Evolutionary conservation across 2,888 invertebrate genomes (phyloP), one percentile per base, ranked within the genome.

Genomic region (Euspilapteryx auroguttella): DNA sequence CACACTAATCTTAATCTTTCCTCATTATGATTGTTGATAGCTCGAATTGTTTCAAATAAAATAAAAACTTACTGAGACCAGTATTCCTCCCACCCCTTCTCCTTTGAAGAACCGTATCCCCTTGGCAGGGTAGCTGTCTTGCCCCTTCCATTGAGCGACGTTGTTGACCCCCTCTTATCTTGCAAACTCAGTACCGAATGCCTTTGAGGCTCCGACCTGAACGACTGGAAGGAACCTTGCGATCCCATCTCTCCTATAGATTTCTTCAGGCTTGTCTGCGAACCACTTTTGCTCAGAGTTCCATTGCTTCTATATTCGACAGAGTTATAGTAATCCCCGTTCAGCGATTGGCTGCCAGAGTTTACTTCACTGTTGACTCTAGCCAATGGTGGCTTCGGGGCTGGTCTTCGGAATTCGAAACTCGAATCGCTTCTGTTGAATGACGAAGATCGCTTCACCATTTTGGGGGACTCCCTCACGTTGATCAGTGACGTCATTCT

Each of bases 51-150:
- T n/a, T n/a, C 5, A 28, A 14, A 11, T 13, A 13, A 25, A 13
- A 28, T 17, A 24, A 39, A 26, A 38, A 65, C 71, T 66, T 43
- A 77, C 77, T 57, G 53, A 2, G 71, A 55, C 77, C 77, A 77
- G 38, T 77, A 76, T 11, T 71, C 71, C 34, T 76, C 71, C 76
- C 75, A 76, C 27, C 55, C 58, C 43, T 62, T 69, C 38, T 68
- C 63, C 38, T 53, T 66, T 0, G 44, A 62, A 0, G 73, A 68
- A 0, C 68, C 73, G 29, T 71, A 69, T 0, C 73, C 71, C 14
- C 73, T 44, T 0, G 73, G 73, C 24, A 75, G 35, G 0, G 75
- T 73, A 0, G 73, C 65, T 1, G 69, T 73, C 37, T 43, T 61
- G 3, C 43, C 37, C 30, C 56, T 54, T 0, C 65, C 68, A 30